Percentiles rank a stretch among this genome's conserved stretches.
These are phyloP conservation scores for Aethes cnicana DNA, from an alignment of 2,888 invertebrate species.

Conservation along the genomic window DNA sequence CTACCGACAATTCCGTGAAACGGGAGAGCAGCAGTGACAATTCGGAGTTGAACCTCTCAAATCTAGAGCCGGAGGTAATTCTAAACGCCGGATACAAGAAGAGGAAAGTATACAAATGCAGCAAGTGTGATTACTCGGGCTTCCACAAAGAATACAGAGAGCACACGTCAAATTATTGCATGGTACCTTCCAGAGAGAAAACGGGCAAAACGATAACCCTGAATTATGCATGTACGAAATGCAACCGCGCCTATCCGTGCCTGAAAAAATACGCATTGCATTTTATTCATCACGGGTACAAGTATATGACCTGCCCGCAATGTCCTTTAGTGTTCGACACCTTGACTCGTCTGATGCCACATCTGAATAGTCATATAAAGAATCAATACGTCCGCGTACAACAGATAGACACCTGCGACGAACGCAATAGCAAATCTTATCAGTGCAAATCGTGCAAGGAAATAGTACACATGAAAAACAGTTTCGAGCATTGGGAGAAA, in stretches of 20 bases:
- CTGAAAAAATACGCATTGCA: slow-evolving; percentile 42
- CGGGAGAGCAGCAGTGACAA: not conserved
- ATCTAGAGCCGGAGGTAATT: slow-evolving; percentile 21
- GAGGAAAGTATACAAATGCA: slow-evolving; percentile 36
- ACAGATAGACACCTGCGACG: slow-evolving; percentile 5
- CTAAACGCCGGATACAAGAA: slow-evolving; percentile 12
- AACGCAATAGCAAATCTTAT: not conserved
- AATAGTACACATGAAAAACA: not conserved
- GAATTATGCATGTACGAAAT: slow-evolving; percentile 40
- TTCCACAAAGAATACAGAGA: slow-evolving; percentile 33
- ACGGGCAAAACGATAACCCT: not conserved
- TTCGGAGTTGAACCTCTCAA: not conserved
- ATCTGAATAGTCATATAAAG: slow-evolving; percentile 43
- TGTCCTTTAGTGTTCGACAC: slow-evolving; percentile 31
- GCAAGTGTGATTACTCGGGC: slow-evolving; percentile 33
- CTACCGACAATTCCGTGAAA: not conserved
- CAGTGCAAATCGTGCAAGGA: slow-evolving; percentile 42
- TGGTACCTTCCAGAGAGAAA: not conserved
- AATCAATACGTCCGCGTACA: slow-evolving; percentile 32
- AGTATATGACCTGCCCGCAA: slow-evolving; percentile 37
- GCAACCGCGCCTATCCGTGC: slow-evolving; percentile 14
- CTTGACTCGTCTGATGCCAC: not conserved
- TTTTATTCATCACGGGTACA: slow-evolving; percentile 40
- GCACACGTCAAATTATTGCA: slow-evolving; percentile 27
- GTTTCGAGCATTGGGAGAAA: slow-evolving; percentile 53